phyloP scores from a whole-genome alignment of 2,113 vertebrate species.

The Sapayoa aenigma region DNA sequence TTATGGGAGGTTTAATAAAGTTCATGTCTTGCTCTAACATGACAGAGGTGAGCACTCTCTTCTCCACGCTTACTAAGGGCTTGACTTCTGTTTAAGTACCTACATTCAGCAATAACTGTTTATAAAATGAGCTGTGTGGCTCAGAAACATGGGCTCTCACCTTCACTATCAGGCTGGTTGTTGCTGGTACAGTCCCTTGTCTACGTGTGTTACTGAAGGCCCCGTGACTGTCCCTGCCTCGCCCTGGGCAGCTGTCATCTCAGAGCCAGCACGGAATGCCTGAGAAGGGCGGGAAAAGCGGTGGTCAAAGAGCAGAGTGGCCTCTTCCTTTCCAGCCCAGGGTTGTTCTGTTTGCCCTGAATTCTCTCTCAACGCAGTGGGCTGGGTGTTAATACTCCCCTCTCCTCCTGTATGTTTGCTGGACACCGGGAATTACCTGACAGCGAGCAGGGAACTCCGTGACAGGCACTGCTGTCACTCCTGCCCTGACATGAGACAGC shows the following conservation, averaged over 20 bases:
- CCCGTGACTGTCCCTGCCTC: neutral
- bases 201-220: neutral
- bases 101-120: neutral
- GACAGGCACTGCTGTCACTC: neutral
- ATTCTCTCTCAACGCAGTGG: neutral
- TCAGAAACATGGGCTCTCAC: neutral
- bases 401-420: neutral
- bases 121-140: neutral
- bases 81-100: neutral
- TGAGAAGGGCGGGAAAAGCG: slow-evolving; percentile 22
- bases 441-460: rapidly evolving
- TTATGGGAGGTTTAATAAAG: neutral
- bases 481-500: neutral
- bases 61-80: neutral
- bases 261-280: neutral
- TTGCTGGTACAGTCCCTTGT: neutral
- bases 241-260: neutral
- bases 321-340: neutral
- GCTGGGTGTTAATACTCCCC: neutral
- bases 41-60: neutral
- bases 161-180: neutral
- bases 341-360: neutral
- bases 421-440: neutral
- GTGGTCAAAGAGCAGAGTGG: neutral
- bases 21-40: neutral